Percentiles rank a stretch among this genome's conserved stretches.
Evolutionary conservation across 2,888 invertebrate species (phyloP).

Genomic region (Nomada flava): DNA sequence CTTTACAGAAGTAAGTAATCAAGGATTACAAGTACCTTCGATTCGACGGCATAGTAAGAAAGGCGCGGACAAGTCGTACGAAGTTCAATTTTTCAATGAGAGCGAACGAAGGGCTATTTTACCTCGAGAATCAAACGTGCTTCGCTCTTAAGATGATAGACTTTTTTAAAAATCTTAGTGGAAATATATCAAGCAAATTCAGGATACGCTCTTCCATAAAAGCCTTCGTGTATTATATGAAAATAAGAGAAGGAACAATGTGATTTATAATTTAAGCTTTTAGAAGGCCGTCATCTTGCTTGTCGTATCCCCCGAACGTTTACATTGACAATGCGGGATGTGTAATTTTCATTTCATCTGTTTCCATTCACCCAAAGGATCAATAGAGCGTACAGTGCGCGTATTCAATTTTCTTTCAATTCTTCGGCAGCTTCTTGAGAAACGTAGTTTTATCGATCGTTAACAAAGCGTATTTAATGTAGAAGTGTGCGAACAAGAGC

Average conservation of each 20-base stretch:
- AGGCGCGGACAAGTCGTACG: conserved; percentile 43
- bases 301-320: conserved; percentile 2
- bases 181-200: conserved; percentile 34
- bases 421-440: conserved; percentile 29
- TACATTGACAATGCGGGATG: conserved; percentile 27
- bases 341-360: conserved; percentile 26
- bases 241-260: conserved; percentile 27
- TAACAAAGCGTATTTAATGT: not conserved
- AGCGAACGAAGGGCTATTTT: conserved; percentile 51
- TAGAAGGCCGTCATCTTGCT: conserved; percentile 8
- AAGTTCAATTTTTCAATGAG: conserved; percentile 52
- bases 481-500: not conserved
- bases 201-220: conserved; percentile 50
- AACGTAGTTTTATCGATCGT: not conserved
- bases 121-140: conserved; percentile 52
- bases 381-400: conserved; percentile 15
- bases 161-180: conserved; percentile 33
- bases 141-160: conserved; percentile 39
- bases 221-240: conserved; percentile 44
- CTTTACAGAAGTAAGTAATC: conserved; percentile 61
- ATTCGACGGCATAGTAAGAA: conserved; percentile 52
- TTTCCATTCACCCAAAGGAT: conserved; percentile 19
- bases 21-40: conserved; percentile 69
- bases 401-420: not conserved
- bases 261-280: conserved; percentile 49